Evolutionary conservation across 2,888 invertebrate species (phyloP).

Genomic region (Anaspis maculata): DNA sequence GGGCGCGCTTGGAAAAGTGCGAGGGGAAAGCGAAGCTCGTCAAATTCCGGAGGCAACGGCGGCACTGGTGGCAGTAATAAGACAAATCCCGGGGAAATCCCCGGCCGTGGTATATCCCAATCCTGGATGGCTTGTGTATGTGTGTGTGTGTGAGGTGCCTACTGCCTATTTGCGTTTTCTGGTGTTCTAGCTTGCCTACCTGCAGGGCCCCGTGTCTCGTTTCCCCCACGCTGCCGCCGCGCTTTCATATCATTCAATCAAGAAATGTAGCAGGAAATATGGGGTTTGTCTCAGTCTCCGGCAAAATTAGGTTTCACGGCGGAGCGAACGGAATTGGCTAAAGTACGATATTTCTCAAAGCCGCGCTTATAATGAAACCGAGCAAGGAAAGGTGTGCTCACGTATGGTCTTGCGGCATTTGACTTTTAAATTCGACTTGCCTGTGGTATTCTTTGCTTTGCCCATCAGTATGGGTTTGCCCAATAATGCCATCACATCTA

Average conservation of each 20-base stretch:
- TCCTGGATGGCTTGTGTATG: slow-evolving; percentile 7
- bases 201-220: slow-evolving; percentile 6
- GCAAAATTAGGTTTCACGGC: slow-evolving; percentile 38
- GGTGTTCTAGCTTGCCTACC: too few species aligned
- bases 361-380: slow-evolving; percentile 38
- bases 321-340: slow-evolving; percentile 34
- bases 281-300: slow-evolving; percentile 37
- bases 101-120: slow-evolving; percentile 5
- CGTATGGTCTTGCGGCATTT: slow-evolving; percentile 23
- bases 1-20: too few species aligned
- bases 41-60: slow-evolving; percentile 3
- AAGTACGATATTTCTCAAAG: slow-evolving; percentile 37
- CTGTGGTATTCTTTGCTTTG: too few species aligned
- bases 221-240: slow-evolving; percentile 14
- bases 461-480: too few species aligned
- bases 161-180: too few species aligned
- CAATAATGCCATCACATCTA: too few species aligned
- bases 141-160: too few species aligned
- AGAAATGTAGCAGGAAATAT: slow-evolving; percentile 40
- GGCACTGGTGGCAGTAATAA: slow-evolving; percentile 15
- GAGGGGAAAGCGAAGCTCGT: too few species aligned
- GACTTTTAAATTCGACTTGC: slow-evolving; percentile 42
- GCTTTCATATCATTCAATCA: slow-evolving; percentile 37
- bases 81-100: slow-evolving; percentile 17
- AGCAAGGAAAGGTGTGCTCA: slow-evolving; percentile 25